Evolutionary conservation across 1,140 invertebrate species (phyloP).

Genomic region (Colletes latitarsis): DNA sequence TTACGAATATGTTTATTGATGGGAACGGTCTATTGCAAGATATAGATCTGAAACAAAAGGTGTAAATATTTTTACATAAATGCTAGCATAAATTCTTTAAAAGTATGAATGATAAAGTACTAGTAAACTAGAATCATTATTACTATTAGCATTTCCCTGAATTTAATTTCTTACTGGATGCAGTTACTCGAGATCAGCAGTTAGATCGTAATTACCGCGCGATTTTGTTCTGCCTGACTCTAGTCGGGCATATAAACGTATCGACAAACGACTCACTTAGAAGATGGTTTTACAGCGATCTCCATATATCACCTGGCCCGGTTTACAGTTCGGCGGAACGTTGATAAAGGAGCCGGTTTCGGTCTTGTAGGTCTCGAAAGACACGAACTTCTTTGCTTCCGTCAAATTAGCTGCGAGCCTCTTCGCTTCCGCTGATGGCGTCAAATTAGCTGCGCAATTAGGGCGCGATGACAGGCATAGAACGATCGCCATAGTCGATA

Average conservation of each 20-base stretch:
- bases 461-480: conserved; percentile 41
- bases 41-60: neutral
- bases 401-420: conserved; percentile 7
- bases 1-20: neutral
- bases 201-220: no score
- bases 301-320: conserved; percentile 65
- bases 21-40: no score
- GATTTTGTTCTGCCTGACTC: no score
- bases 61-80: no score
- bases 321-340: conserved; percentile 71
- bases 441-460: conserved; percentile 10
- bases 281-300: conserved; percentile 72
- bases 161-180: no score
- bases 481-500: conserved; percentile 45
- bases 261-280: conserved; percentile 55
- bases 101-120: no score
- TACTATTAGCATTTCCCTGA: no score
- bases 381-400: conserved; percentile 59
- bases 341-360: conserved; percentile 72
- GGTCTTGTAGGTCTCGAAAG: conserved; percentile 56
- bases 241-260: no score
- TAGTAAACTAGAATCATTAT: no score
- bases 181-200: no score
- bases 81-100: no score
- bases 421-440: conserved; percentile 32